Evolutionary conservation across 2,888 invertebrate genomes (phyloP).

Genomic region (Bhutanitis thaidina): DNA sequence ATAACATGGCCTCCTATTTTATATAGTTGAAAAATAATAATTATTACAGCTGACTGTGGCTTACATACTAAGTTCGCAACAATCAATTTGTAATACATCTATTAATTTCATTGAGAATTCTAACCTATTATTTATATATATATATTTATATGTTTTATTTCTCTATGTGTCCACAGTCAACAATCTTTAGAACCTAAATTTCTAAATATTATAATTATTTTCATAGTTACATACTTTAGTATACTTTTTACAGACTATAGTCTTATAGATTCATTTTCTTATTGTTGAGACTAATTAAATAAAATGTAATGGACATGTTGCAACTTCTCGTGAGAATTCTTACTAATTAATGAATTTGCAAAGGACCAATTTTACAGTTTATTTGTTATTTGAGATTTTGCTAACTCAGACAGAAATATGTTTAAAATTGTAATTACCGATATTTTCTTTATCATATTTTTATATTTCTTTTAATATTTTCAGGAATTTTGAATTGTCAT

Average conservation of each 20-base stretch:
- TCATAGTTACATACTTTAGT: conserved; percentile 45
- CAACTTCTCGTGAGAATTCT: too few species aligned
- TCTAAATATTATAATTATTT: conserved; percentile 32
- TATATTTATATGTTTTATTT: not conserved
- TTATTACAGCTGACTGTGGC: conserved; percentile 28
- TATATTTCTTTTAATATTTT: too few species aligned
- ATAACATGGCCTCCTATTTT: conserved; percentile 40
- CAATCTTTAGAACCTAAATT: conserved; percentile 43
- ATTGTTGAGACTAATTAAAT: conserved; percentile 17
- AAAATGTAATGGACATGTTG: conserved; percentile 13
- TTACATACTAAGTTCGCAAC: conserved; percentile 19
- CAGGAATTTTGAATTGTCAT: too few species aligned
- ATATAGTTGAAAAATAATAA: conserved; percentile 29
- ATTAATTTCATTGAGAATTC: conserved; percentile 15
- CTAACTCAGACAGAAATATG: too few species aligned
- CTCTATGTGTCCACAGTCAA: conserved; percentile 14
- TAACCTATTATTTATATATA: conserved; percentile 6
- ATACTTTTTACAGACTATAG: conserved; percentile 59
- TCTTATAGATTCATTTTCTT: conserved; percentile 39
- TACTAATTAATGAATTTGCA: too few species aligned
- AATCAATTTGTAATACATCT: conserved; percentile 18
- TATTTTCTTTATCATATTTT: too few species aligned
- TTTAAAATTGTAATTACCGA: too few species aligned
- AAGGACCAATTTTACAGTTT: too few species aligned
- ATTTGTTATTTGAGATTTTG: too few species aligned